phyloP scores from a whole-genome alignment of 2,888 invertebrate species.

The Choristoneura rosaceana region DNA sequence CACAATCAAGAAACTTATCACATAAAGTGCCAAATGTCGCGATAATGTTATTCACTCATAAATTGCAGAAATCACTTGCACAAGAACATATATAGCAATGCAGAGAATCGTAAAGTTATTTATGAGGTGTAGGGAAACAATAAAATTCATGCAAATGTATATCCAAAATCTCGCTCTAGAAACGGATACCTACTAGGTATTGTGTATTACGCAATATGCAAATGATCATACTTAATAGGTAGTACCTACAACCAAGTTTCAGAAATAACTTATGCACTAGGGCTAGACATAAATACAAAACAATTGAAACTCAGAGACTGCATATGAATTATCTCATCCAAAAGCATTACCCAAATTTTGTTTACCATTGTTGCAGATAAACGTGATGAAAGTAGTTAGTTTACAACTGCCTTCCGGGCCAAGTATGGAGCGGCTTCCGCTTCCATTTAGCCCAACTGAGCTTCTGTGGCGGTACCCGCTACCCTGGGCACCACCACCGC shows the following conservation, averaged over 20 bases:
- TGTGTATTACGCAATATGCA: not conserved
- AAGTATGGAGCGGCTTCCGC: slow-evolving; percentile 90
- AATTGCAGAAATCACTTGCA: slow-evolving; percentile 11
- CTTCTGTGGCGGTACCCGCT: slow-evolving; percentile 95
- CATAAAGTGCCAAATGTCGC: slow-evolving; percentile 6
- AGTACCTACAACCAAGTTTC: too few species aligned
- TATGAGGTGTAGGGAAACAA: slow-evolving; percentile 2
- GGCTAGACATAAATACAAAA: not conserved
- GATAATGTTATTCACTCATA: slow-evolving; percentile 6
- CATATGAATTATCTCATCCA: not conserved
- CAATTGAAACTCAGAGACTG: not conserved
- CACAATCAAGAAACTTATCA: slow-evolving; percentile 4
- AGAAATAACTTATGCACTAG: not conserved
- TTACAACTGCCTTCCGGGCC: slow-evolving; percentile 89
- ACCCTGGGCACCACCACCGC: slow-evolving; percentile 88
- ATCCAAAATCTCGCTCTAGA: not conserved
- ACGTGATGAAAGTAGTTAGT: slow-evolving; percentile 88
- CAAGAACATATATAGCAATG: not conserved
- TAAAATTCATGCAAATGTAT: not conserved
- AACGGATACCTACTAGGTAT: not conserved
- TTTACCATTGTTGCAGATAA: slow-evolving; percentile 64
- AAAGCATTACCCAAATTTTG: not conserved
- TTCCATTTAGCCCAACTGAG: slow-evolving; percentile 93
- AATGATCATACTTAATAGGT: not conserved
- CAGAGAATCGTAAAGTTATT: slow-evolving; percentile 9